Evolutionary conservation across 2,113 vertebrate genomes (phyloP).

Genomic region (Caracal caracal): DNA sequence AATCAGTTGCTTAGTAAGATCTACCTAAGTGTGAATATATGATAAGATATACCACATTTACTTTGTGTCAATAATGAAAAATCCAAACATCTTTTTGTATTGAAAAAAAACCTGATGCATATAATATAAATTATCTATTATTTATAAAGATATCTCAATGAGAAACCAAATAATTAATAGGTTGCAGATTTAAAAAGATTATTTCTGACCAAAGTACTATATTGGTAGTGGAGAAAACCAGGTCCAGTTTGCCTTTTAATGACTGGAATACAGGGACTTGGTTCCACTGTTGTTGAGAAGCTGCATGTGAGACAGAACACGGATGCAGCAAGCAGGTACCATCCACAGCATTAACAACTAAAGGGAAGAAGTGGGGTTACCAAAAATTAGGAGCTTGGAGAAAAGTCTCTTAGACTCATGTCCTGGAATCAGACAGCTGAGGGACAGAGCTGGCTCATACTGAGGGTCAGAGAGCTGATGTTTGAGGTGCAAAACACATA

Average conservation of each 20-base stretch:
- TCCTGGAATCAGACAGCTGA: neutral
- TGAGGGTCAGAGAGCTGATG: neutral
- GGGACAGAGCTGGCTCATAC: rapidly evolving
- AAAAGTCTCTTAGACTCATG: neutral
- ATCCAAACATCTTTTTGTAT: neutral
- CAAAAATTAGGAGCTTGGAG: neutral
- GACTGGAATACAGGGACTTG: neutral
- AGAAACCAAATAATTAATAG: neutral
- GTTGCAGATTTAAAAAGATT: neutral
- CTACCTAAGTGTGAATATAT: neutral
- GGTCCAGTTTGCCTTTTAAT: neutral
- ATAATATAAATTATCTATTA: neutral
- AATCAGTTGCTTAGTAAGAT: neutral
- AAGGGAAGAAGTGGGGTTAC: neutral
- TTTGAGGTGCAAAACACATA: neutral
- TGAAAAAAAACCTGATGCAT: neutral
- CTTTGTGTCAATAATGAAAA: neutral
- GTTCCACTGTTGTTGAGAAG: neutral
- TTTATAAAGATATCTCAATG: neutral
- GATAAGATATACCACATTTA: neutral
- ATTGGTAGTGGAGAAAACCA: neutral
- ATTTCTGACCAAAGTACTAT: neutral
- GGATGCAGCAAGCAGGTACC: neutral
- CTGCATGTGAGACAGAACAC: neutral
- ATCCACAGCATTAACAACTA: neutral